Evolutionary conservation across 2,888 invertebrate species (phyloP).

Genomic region (Spilarctia lutea): DNA sequence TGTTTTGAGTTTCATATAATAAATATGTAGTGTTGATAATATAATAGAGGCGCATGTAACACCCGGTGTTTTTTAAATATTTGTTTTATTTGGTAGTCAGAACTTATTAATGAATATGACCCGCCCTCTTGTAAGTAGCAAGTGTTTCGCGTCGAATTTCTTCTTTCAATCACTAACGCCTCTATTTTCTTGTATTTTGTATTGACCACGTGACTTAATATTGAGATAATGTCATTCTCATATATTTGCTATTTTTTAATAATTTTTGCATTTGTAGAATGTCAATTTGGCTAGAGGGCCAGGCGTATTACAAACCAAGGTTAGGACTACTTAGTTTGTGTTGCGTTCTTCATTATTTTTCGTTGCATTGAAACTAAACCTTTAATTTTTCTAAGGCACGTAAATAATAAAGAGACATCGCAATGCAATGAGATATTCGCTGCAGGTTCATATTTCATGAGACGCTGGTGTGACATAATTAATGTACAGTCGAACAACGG

Average conservation of each 20-base stretch:
- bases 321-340: neutral
- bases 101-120: neutral
- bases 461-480: constrained; percentile 69
- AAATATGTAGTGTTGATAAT: neutral
- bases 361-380: constrained; percentile 13
- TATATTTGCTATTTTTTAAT: too few species aligned
- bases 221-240: too few species aligned
- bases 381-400: constrained; percentile 47
- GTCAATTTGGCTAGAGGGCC: too few species aligned
- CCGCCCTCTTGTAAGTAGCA: too few species aligned
- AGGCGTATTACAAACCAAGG: neutral
- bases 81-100: neutral
- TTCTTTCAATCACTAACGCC: too few species aligned
- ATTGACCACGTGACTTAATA: too few species aligned
- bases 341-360: neutral
- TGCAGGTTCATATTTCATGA: constrained; percentile 80
- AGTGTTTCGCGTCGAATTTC: too few species aligned
- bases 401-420: constrained; percentile 76
- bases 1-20: neutral
- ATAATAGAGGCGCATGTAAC: neutral
- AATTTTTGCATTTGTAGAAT: too few species aligned
- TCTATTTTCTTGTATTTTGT: too few species aligned
- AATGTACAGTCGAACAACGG: constrained; percentile 68
- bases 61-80: neutral
- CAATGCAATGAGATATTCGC: constrained; percentile 71